Evolutionary conservation across 2,888 invertebrate genomes (phyloP).

Genomic region (Limenitis camilla): DNA sequence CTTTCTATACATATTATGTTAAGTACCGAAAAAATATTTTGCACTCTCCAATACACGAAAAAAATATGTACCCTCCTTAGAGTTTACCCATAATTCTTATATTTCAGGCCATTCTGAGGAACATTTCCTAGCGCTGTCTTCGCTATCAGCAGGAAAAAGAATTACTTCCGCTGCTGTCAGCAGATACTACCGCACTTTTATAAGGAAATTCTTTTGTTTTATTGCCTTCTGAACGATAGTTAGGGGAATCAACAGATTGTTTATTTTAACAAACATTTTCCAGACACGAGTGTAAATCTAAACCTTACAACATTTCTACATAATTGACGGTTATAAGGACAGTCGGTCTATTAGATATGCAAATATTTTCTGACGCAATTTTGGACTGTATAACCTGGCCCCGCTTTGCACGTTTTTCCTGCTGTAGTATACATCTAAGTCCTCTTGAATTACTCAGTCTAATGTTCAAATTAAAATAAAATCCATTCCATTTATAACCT

Average conservation of each 20-base stretch:
- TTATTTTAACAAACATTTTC: slow-evolving; percentile 1
- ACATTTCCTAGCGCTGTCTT: slow-evolving; percentile 63
- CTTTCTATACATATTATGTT: no score
- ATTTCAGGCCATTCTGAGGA: slow-evolving; percentile 38
- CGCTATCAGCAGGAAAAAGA: slow-evolving; percentile 58
- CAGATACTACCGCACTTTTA: slow-evolving; percentile 42
- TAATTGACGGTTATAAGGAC: no score
- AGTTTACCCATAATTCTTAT: slow-evolving; percentile 56
- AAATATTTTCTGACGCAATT: no score
- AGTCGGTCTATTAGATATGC: no score
- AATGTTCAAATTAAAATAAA: neutral
- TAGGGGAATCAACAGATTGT: slow-evolving; percentile 8
- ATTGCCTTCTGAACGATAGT: slow-evolving; percentile 21
- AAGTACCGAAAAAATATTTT: neutral
- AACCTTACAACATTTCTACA: neutral
- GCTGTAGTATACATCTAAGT: no score
- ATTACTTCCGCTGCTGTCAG: slow-evolving; percentile 62
- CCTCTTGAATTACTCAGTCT: no score
- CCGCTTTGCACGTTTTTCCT: no score
- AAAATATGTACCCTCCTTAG: slow-evolving; percentile 29
- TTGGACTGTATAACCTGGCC: no score
- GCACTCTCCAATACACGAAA: slow-evolving; percentile 22
- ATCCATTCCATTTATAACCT: neutral
- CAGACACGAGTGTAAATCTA: neutral
- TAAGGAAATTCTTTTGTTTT: slow-evolving; percentile 33